Percentiles rank a stretch among this genome's conserved stretches.
Conservation (phyloP, 2,888 invertebrate species). For the Hydroisotoma schaefferi region DNA sequence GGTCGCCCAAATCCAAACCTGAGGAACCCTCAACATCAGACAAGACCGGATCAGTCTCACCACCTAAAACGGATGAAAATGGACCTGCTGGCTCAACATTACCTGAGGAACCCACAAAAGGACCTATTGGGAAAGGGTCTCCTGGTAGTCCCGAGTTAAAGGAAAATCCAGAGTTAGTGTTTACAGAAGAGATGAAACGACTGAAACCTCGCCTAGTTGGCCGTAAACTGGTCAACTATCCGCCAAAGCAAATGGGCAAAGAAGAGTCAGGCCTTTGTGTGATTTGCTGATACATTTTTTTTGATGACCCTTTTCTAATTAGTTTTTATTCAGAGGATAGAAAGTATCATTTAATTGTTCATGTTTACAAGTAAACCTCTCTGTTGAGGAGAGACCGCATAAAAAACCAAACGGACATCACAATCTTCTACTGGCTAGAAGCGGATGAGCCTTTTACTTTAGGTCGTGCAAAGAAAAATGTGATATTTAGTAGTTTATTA, state of each 20-base stretch:
- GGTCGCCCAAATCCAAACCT: conserved; percentile 11
- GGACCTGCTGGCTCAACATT: not conserved
- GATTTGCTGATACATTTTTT: conserved; percentile 54
- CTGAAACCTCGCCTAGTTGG: conserved; percentile 63
- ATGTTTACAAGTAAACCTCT: no score
- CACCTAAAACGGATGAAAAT: conserved; percentile 3
- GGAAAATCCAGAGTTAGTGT: conserved; percentile 28
- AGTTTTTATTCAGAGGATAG: no score
- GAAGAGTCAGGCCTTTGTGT: conserved; percentile 83
- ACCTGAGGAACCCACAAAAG: conserved; percentile 13
- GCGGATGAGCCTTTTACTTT: no score
- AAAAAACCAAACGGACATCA: no score
- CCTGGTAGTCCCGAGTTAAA: conserved; percentile 25
- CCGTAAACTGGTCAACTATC: conserved; percentile 65
- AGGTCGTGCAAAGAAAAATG: no score
- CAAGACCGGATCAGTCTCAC: not conserved
- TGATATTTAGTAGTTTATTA: no score
- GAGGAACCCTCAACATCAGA: conserved; percentile 19
- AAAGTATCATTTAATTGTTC: no score
- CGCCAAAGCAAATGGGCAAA: conserved; percentile 68
- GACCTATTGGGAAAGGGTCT: conserved; percentile 1
- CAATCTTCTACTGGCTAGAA: no score
- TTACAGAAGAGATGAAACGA: conserved; percentile 50
- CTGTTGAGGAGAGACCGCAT: no score
- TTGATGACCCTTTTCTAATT: no score